These are phyloP conservation scores for Myotis pilosus DNA, from an alignment of 2,797 vertebrate genomes.

Conservation along the genomic window DNA sequence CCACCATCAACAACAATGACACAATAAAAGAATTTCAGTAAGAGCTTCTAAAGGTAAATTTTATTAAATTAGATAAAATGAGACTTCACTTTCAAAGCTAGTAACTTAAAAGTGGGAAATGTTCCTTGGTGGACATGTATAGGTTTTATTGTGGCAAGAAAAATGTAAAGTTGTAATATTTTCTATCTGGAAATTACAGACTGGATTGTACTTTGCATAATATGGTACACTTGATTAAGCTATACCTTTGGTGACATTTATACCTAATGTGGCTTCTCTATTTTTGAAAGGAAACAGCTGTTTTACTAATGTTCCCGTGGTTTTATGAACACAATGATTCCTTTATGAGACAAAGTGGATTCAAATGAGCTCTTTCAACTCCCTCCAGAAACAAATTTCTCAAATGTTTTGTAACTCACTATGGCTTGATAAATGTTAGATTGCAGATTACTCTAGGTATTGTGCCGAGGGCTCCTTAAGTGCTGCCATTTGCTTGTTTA, in stretches of 20 bases:
- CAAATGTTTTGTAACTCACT: constrained; percentile 67
- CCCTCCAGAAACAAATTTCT: constrained; percentile 72
- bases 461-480: constrained; percentile 65
- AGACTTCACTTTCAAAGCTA: background rate
- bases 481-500: constrained; percentile 74
- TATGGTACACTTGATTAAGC: constrained; percentile 61
- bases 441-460: constrained; percentile 66
- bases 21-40: background rate
- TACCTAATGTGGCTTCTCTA: constrained; percentile 42
- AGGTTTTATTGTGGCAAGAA: background rate
- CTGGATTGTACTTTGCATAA: constrained; percentile 1
- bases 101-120: background rate
- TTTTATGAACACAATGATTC: constrained; percentile 71
- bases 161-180: background rate
- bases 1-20: background rate
- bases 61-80: background rate
- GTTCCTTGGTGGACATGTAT: background rate
- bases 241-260: constrained; percentile 56
- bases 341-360: constrained; percentile 75
- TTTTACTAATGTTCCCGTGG: constrained; percentile 69
- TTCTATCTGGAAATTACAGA: background rate
- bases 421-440: constrained; percentile 72
- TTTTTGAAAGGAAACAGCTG: constrained; percentile 74
- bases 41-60: background rate
- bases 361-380: constrained; percentile 67